Evolutionary conservation across 1,140 invertebrate species (phyloP).

Genomic region (Berghia stephanieae): DNA sequence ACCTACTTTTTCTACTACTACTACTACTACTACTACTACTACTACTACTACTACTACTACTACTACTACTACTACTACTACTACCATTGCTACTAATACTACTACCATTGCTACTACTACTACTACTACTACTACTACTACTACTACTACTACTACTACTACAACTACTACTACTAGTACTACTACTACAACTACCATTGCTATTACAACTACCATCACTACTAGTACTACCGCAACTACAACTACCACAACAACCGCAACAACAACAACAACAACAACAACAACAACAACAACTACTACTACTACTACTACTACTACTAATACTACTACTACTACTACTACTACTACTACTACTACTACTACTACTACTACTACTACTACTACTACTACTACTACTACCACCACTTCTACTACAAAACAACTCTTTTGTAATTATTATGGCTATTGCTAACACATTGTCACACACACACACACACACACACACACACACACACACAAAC

Average conservation of each 20-base stretch:
- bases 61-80: constrained; percentile 8
- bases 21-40: constrained; percentile 7
- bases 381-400: constrained; percentile 3
- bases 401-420: not conserved
- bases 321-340: constrained; percentile 7
- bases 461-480: too few species aligned
- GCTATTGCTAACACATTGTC: too few species aligned
- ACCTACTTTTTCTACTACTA: not conserved
- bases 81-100: too few species aligned
- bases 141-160: constrained; percentile 7
- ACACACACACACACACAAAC: too few species aligned
- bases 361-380: constrained; percentile 8
- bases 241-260: too few species aligned
- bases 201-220: too few species aligned
- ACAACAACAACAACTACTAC: too few species aligned
- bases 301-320: too few species aligned
- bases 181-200: not conserved
- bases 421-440: not conserved
- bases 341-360: constrained; percentile 7
- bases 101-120: not conserved
- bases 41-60: constrained; percentile 7
- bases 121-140: constrained; percentile 8
- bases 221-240: too few species aligned
- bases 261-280: too few species aligned
- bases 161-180: not conserved